Evolutionary conservation across 2,888 invertebrate genomes (phyloP), one percentile per base, ranked within the genome.

Genomic region (Margaritifera margaritifera): DNA sequence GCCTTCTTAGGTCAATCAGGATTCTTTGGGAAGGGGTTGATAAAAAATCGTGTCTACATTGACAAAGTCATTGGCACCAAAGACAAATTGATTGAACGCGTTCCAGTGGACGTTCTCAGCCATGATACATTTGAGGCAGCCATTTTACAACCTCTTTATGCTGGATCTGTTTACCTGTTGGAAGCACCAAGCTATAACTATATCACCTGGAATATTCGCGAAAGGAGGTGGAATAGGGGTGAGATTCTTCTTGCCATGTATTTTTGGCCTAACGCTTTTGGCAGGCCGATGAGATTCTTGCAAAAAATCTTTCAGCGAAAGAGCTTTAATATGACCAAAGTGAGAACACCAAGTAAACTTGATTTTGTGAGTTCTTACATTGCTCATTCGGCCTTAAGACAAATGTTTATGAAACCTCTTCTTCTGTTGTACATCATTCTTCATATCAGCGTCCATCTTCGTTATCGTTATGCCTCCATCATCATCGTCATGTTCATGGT

Each of bases 111-210:
- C 71, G 86, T 86, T 8, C 75, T 86, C 5, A 86, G 86, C 64
- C 86, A 86, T 64, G 86, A 86, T 64, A 86, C 86, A 11, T 86
- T 85, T 69, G 86, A 86, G 61, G 85, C 86, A 19, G 84, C 86
- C 1, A 71, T 86, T 2, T 69, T 86, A 55, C 74, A 80, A 25
- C 86, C 86, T 0, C 69, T 83, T 15, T 85, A 84, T 68, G 84
- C 83, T 8, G 79, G 83, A 4, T 83, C 84, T 27, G 77, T 81
- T 1, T 80, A 72, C 62, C 64, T 86, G 8, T 66, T 82, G 55
- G 86, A 86, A 64, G 84, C 84, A 1, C 86, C 86, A 0, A 79
- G 82, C 42, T 82, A 81, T 65, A 86, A 86, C 65, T 86, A 84
- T 64, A 77, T 86, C 22, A 82, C 85, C 4, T 86, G 86, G 86